phyloP scores from a whole-genome alignment of 2,888 invertebrate species.

The Aphidoletes aphidimyza region DNA sequence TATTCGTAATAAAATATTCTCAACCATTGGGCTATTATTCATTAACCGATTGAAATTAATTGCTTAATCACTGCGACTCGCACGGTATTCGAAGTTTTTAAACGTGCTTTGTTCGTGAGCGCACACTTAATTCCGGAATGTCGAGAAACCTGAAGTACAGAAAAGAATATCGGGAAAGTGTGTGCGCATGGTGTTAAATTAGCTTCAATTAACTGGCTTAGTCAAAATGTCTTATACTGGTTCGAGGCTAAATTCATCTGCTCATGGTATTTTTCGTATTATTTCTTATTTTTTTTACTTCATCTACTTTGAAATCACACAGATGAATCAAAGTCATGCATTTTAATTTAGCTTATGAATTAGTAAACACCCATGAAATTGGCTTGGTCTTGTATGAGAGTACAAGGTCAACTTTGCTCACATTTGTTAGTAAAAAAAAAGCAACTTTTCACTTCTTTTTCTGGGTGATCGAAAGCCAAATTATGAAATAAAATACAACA shows the following conservation, averaged over 20 bases:
- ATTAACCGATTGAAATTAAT: not conserved
- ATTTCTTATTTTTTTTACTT: not conserved
- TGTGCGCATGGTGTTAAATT: not conserved
- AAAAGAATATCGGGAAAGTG: too few relatives aligned
- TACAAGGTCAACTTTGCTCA: too few relatives aligned
- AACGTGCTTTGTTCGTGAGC: not conserved
- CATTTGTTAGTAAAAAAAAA: too few relatives aligned
- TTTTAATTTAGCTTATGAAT: too few relatives aligned
- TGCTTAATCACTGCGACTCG: not conserved
- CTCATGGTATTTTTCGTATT: not conserved
- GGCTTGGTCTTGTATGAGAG: too few relatives aligned
- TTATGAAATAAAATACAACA: too few relatives aligned
- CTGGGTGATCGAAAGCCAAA: too few relatives aligned
- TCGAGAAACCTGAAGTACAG: too few relatives aligned
- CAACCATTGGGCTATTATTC: not conserved
- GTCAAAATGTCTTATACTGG: not conserved
- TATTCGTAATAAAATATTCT: not conserved
- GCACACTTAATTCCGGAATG: too few relatives aligned
- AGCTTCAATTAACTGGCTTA: not conserved
- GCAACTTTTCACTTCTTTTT: too few relatives aligned
- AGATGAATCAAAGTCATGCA: too few relatives aligned
- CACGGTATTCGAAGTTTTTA: not conserved
- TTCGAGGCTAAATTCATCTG: not conserved
- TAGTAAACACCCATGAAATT: too few relatives aligned
- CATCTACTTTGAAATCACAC: not conserved